Percentiles rank a stretch among this genome's conserved stretches.
Evolutionary conservation across 2,113 vertebrate species (phyloP).

Genomic region (Lepus timidus): DNA sequence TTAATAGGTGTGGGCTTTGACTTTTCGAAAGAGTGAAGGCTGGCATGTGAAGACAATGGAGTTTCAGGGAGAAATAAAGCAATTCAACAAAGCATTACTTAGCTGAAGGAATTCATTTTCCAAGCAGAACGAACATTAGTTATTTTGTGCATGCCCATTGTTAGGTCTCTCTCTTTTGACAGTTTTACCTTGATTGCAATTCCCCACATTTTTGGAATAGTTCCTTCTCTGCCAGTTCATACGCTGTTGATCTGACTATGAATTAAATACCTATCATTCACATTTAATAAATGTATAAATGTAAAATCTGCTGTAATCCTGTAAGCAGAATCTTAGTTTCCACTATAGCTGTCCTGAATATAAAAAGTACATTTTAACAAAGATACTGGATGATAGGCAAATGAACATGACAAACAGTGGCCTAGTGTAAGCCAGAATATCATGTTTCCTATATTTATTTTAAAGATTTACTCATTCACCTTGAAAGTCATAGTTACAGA

Average conservation of each 20-base stretch:
- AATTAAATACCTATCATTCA: not conserved
- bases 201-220: not conserved
- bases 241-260: not conserved
- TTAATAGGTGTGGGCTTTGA: not conserved
- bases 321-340: not conserved
- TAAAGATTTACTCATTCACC: too few species aligned
- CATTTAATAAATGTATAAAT: not conserved
- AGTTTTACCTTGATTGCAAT: not conserved
- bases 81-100: not conserved
- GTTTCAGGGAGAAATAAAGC: slow-evolving; percentile 42
- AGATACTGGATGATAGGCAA: not conserved
- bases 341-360: not conserved
- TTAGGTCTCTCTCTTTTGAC: not conserved
- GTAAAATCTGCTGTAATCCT: not conserved
- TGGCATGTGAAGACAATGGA: not conserved
- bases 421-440: not conserved
- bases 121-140: not conserved
- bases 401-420: not conserved
- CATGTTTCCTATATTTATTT: not conserved
- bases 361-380: slow-evolving; percentile 4
- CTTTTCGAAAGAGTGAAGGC: not conserved
- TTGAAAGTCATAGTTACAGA: too few species aligned
- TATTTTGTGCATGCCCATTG: not conserved
- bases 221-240: not conserved
- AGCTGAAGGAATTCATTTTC: not conserved